Percentiles rank a stretch among this genome's conserved stretches.
phyloP scores from a whole-genome alignment of 2,888 invertebrate genomes.

The Ypsolopha sequella region DNA sequence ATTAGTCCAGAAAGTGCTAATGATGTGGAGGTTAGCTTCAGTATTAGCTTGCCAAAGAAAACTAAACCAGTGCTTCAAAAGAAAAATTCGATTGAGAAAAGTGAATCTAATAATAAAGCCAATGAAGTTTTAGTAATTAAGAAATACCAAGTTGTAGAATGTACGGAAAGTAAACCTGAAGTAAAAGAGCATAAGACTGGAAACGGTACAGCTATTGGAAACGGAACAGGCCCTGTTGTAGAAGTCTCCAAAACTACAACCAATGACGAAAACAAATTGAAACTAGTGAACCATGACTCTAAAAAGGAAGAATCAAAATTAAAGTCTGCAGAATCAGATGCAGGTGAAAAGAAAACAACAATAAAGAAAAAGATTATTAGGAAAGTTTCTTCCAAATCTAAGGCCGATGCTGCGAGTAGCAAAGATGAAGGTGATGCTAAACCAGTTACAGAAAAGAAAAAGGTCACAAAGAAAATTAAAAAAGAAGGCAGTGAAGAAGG shows the following conservation, averaged over 20 bases:
- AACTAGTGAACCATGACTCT: constrained; percentile 23
- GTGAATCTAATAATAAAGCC: constrained; percentile 10
- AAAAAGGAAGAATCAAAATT: constrained; percentile 32
- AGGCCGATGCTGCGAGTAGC: constrained; percentile 40
- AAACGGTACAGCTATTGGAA: constrained; percentile 29
- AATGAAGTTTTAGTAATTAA: constrained; percentile 27
- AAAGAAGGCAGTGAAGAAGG: constrained; percentile 42
- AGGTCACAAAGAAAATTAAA: constrained; percentile 52
- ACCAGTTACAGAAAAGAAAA: constrained; percentile 45
- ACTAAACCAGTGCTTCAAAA: constrained; percentile 25
- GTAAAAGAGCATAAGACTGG: constrained; percentile 19
- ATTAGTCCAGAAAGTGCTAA: constrained; percentile 27
- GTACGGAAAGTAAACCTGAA: constrained; percentile 3
- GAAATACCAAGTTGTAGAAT: constrained; percentile 43
- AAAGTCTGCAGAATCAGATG: constrained; percentile 32
- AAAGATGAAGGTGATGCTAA: constrained; percentile 33
- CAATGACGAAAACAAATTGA: constrained; percentile 29
- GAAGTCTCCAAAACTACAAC: constrained; percentile 23
- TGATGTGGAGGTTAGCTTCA: constrained; percentile 60
- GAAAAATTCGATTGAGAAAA: constrained; percentile 21
- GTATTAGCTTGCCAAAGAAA: constrained; percentile 54
- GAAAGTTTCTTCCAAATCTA: constrained; percentile 60
- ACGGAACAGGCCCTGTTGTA: constrained; percentile 22
- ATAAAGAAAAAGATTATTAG: constrained; percentile 58
- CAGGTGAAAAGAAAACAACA: constrained; percentile 46